A percentile compares a stretch with the other conserved stretches of the same genome.
These are phyloP conservation scores for Mareca penelope DNA, from an alignment of 2,797 vertebrate genomes.

Conservation along the genomic window DNA sequence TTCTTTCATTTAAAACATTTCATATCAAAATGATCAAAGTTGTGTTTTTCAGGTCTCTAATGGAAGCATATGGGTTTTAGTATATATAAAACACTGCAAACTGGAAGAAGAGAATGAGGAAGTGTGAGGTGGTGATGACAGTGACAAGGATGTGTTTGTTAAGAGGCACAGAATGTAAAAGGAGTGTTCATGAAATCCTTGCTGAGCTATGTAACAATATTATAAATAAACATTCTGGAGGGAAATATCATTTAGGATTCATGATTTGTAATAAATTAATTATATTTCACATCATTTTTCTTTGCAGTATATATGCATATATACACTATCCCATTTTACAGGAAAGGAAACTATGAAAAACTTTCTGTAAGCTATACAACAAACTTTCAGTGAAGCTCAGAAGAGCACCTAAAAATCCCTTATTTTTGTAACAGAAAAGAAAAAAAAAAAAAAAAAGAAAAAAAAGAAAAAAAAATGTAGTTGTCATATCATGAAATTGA, in stretches of 20 bases:
- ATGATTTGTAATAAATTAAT: neutral
- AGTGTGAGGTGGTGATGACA: neutral
- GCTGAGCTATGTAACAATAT: neutral
- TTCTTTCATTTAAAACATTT: neutral
- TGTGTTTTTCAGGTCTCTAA: neutral
- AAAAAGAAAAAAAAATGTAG: neutral
- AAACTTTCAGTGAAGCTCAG: neutral
- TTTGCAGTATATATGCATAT: neutral
- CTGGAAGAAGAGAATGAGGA: neutral
- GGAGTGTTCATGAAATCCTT: neutral
- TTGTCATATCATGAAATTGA: neutral
- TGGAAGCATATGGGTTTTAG: neutral
- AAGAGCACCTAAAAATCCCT: neutral
- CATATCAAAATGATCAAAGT: neutral
- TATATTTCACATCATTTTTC: neutral
- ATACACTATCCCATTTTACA: neutral
- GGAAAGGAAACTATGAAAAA: neutral
- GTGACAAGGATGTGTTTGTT: accelerated
- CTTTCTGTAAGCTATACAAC: neutral
- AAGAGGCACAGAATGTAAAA: neutral
- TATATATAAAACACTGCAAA: neutral
- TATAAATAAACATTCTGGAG: neutral
- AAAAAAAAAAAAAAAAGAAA: neutral
- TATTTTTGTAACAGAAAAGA: neutral
- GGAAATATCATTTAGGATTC: neutral